Evolutionary conservation across 2,888 invertebrate genomes (phyloP).

Genomic region (Acleris holmiana): DNA sequence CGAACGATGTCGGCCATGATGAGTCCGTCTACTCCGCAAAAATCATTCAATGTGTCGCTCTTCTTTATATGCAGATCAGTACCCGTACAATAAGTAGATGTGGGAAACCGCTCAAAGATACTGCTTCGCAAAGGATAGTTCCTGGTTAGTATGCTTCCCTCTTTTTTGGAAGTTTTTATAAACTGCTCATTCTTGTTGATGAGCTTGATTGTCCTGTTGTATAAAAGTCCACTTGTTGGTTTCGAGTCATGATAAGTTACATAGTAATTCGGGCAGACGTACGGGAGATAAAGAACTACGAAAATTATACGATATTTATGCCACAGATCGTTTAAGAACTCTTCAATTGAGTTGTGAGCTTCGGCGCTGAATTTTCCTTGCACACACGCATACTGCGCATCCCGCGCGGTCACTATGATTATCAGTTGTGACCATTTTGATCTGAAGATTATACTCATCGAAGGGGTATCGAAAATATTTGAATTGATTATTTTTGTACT

Average conservation of each 20-base stretch:
- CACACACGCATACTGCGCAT: conserved; percentile 46
- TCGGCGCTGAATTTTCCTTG: conserved; percentile 45
- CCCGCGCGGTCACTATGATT: conserved; percentile 47
- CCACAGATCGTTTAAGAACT: conserved; percentile 57
- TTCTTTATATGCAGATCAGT: conserved; percentile 47
- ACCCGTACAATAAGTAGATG: conserved; percentile 50
- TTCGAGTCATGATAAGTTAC: conserved; percentile 50
- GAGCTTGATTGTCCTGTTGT: conserved; percentile 54
- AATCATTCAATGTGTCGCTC: conserved; percentile 45
- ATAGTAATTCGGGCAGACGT: conserved; percentile 49
- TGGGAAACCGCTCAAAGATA: conserved; percentile 59
- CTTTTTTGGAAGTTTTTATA: conserved; percentile 36
- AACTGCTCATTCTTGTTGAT: conserved; percentile 41
- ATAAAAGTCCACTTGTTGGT: conserved; percentile 41
- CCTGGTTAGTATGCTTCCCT: conserved; percentile 43
- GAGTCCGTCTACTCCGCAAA: conserved; percentile 60
- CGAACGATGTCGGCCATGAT: conserved; percentile 55
- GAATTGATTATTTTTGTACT: conserved; percentile 41
- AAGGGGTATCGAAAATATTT: conserved; percentile 40
- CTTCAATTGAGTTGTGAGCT: conserved; percentile 43
- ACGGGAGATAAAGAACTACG: conserved; percentile 52
- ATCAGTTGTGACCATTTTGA: conserved; percentile 50
- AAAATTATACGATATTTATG: conserved; percentile 47
- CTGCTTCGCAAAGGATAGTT: conserved; percentile 55
- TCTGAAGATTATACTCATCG: conserved; percentile 33